phyloP scores from a whole-genome alignment of 2,888 invertebrate genomes.

The Bellardia bayeri region DNA sequence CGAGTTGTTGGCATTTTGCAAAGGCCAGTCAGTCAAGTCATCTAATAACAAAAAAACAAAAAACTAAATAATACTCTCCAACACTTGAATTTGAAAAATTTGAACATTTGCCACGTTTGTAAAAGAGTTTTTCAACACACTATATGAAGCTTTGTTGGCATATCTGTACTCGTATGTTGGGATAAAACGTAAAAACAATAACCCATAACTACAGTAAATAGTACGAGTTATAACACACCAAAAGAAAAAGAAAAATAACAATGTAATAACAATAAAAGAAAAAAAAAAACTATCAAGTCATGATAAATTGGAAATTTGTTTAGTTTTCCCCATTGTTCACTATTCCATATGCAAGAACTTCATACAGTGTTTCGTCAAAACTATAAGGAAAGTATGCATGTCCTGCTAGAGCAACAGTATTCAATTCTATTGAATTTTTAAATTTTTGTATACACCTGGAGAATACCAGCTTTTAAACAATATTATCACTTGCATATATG shows the following conservation, averaged over 20 bases:
- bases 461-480: too few relatives aligned
- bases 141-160: not conserved
- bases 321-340: not conserved
- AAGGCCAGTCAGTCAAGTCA: slow-evolving; percentile 18
- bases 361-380: slow-evolving; percentile 9
- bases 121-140: not conserved
- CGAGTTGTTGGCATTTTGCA: slow-evolving; percentile 12
- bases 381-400: not conserved
- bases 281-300: slow-evolving; percentile 2
- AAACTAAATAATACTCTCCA: not conserved
- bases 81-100: slow-evolving; percentile 20
- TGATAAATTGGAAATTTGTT: slow-evolving; percentile 46
- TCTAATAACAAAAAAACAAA: not conserved
- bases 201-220: not conserved
- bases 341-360: not conserved
- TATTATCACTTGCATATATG: too few relatives aligned
- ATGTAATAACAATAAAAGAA: not conserved
- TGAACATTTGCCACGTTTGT: not conserved
- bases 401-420: not conserved
- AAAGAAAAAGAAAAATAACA: not conserved
- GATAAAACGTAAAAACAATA: not conserved
- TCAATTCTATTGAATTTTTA: not conserved
- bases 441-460: too few relatives aligned
- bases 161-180: too few relatives aligned
- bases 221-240: not conserved